Base-by-base conservation (phyloP, 1,140 invertebrate genomes). In the Ceratina calcarata region DNA sequence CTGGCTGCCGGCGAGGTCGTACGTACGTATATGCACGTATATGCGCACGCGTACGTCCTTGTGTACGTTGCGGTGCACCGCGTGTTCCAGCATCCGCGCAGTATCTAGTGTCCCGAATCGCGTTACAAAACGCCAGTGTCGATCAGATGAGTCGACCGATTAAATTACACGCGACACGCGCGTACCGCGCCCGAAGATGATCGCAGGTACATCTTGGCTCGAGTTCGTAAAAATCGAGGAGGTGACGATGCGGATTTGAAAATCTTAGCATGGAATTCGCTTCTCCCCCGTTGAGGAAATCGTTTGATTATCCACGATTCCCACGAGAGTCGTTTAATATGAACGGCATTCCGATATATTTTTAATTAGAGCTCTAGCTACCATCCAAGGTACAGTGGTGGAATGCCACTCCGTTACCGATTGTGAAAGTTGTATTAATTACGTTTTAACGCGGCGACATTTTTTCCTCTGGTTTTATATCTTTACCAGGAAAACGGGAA, bases 381-480 rank as follows among this genome's bases (percentile, higher is more conserved):
- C 68, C 57, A 84, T 84, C 37, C 51, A 18, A 61, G 57, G 49
- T 53, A 37, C 18, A 83, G 49, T 55, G n/a, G 22, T 64, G 75
- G 69, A 82, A 85, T 81, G 55, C 27, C 49, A 81, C 60, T 85
- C 69, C 37, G 45, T 24, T 24, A 77, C 66, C 22, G n/a, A 79
- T 49, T 79, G 67, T 82, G 53, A 85, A 80, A 85, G 64, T 86
- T 22, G 72, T 83, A 82, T 86, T 71, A 85, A 85, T 83, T 85
- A 64, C 32, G 57, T 84, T 72, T 85, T 84, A 84, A 85, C 75
- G 67, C 57, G 66, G 20, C 81, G 55, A 78, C 81, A 85, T 84
- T 81, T 85, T 85, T 85, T 80, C 72, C n/a, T 61, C 24, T 45
- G 22, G 67, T 69, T 86, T 81, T 75, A 69, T 64, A 20, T 79